Conservation (phyloP, 2,888 invertebrate genomes). For the Crematogaster levior region DNA sequence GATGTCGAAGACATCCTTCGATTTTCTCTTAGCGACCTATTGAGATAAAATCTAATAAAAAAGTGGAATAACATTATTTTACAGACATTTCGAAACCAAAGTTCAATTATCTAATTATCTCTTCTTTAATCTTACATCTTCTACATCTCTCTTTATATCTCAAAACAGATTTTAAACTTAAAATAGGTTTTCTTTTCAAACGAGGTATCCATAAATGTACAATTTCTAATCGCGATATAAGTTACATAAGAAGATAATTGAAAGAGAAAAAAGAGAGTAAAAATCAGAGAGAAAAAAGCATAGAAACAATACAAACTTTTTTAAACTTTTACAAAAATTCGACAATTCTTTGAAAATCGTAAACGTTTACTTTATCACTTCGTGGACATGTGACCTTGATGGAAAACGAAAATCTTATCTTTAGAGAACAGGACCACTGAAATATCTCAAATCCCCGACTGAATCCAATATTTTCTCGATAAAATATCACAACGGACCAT, state of each 20-base stretch:
- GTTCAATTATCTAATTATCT: constrained; percentile 20
- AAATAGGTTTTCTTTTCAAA: not conserved
- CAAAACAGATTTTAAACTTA: not conserved
- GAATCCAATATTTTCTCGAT: constrained; percentile 33
- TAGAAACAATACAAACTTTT: constrained; percentile 42
- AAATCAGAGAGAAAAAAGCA: not conserved
- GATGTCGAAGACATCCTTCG: constrained; percentile 42
- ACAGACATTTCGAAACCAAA: not conserved
- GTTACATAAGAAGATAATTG: not conserved
- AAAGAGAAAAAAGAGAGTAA: not conserved
- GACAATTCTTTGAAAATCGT: constrained; percentile 68
- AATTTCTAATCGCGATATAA: not conserved
- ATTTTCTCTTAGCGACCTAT: constrained; percentile 30
- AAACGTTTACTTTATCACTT: constrained; percentile 36
- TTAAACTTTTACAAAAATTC: constrained; percentile 70
- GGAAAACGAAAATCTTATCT: constrained; percentile 60
- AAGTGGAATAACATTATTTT: constrained; percentile 6
- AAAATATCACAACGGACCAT: constrained; percentile 44
- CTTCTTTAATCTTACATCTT: no score
- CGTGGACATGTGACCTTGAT: constrained; percentile 57
- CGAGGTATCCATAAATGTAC: not conserved
- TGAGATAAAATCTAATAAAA: constrained; percentile 33
- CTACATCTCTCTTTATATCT: not conserved
- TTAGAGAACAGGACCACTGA: constrained; percentile 44
- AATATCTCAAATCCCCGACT: constrained; percentile 51